Percentiles rank a stretch among this genome's conserved stretches.
phyloP scores from a whole-genome alignment of 2,113 vertebrate genomes.

The Aix galericulata region DNA sequence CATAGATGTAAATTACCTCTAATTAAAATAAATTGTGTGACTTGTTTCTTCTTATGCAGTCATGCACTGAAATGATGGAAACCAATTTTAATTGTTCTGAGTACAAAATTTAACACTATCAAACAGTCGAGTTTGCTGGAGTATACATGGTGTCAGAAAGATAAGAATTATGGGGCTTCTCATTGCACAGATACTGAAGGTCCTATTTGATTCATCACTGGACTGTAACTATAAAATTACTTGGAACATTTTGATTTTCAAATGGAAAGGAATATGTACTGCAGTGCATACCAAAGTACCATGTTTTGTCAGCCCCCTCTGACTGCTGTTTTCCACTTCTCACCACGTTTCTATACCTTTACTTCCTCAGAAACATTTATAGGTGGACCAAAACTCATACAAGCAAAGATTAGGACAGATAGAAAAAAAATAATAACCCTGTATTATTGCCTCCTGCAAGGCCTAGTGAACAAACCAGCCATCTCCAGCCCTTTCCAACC shows the following conservation, averaged over 20 bases:
- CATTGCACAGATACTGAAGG: background rate
- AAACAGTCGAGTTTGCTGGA: background rate
- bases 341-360: rapidly evolving
- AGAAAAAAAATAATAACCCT: background rate
- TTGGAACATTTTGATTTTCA: background rate
- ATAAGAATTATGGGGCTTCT: background rate
- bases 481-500: background rate
- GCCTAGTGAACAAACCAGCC: background rate
- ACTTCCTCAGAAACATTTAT: background rate
- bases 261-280: background rate
- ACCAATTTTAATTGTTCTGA: background rate
- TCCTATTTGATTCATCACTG: background rate
- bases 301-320: background rate
- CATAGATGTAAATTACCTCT: conserved; percentile 16
- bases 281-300: background rate
- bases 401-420: background rate
- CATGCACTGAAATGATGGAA: background rate
- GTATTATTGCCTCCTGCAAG: background rate
- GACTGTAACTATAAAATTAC: background rate
- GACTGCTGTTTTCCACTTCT: background rate
- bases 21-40: conserved; percentile 51
- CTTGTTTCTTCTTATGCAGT: background rate
- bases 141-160: background rate
- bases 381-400: background rate
- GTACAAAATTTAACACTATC: background rate